Evolutionary conservation across 2,113 vertebrate genomes (phyloP), one percentile per base, ranked within the genome.

Genomic region (Plecturocebus donacophilus): DNA sequence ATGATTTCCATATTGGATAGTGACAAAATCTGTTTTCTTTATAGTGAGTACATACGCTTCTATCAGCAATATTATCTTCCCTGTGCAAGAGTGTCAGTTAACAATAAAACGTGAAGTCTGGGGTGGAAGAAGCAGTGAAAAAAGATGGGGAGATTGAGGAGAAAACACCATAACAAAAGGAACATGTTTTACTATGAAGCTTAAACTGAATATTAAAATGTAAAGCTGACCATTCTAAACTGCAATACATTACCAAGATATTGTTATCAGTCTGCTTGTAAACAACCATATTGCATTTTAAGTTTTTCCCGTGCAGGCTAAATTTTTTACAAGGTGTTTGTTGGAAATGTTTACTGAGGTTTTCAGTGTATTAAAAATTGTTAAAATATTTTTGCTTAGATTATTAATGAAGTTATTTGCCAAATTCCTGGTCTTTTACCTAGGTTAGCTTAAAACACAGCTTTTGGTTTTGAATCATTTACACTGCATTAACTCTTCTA

Each of bases 11-110:
- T 77, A 0, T 45, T 98, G 92, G 91, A 49, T 77, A 86, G 58
- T 93, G 98, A 94, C 92, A 96, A 97, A 96, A 95, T 80, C 25
- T 87, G 87, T 85, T 94, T 93, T 49, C 73, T 98, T 97, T 88
- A 38, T 93, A 40, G 38, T 58, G n/a, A 94, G 80, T 56, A 45
- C 47, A 86, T 1, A n/a, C 30, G 45, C 71, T 97, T 97, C 92
- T 94, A 96, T 71, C 66, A 93, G 83, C 42, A 71, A 6, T 90
- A 71, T 77, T 82, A 95, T 94, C 87, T 73, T 94, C 38, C 38
- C 79, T 77, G 16, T 68, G 35, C 54, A 70, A 66, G 75, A 79
- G 61, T 95, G 83, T 90, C 75, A 96, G 54, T 68, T 94, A 58
- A 91, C 58, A 96, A 58, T 84, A 93, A 89, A 96, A 75, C 58